phyloP scores from a whole-genome alignment of 2,888 invertebrate species.

The Synergus itoensis region DNA sequence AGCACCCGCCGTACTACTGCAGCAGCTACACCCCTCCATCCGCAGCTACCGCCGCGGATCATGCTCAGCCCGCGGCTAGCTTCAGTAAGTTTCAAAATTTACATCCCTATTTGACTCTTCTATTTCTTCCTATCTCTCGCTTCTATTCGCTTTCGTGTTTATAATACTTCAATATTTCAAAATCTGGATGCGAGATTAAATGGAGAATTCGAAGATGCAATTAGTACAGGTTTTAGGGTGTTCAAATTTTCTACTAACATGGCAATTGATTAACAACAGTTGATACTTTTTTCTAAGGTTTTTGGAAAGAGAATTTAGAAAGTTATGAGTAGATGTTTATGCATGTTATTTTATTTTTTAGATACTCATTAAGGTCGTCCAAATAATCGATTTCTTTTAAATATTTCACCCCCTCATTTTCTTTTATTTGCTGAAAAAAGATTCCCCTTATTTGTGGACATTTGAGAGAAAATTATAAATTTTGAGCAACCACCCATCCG shows the following conservation, averaged over 20 bases:
- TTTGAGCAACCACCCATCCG: too few species aligned
- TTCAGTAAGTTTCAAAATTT: slow-evolving; percentile 75
- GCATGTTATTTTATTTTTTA: too few species aligned
- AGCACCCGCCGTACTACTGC: slow-evolving; percentile 90
- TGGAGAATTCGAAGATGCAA: not conserved
- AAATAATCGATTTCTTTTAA: too few species aligned
- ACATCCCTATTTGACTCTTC: slow-evolving; percentile 41
- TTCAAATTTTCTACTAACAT: not conserved
- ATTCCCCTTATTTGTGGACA: too few species aligned
- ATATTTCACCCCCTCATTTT: too few species aligned
- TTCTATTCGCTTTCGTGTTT: not conserved
- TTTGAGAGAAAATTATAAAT: too few species aligned
- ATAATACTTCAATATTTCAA: not conserved
- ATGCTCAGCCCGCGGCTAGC: slow-evolving; percentile 76
- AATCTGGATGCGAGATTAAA: too few species aligned
- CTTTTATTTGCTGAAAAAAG: too few species aligned
- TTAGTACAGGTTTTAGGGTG: not conserved
- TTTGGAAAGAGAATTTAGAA: too few species aligned
- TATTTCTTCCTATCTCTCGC: not conserved
- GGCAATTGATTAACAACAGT: not conserved
- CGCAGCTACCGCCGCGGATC: slow-evolving; percentile 79
- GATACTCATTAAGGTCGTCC: too few species aligned
- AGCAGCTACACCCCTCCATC: slow-evolving; percentile 88
- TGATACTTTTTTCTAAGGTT: not conserved
- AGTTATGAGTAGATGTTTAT: too few species aligned